phyloP scores from a whole-genome alignment of 2,113 vertebrate genomes.

The Acanthisitta chloris region DNA sequence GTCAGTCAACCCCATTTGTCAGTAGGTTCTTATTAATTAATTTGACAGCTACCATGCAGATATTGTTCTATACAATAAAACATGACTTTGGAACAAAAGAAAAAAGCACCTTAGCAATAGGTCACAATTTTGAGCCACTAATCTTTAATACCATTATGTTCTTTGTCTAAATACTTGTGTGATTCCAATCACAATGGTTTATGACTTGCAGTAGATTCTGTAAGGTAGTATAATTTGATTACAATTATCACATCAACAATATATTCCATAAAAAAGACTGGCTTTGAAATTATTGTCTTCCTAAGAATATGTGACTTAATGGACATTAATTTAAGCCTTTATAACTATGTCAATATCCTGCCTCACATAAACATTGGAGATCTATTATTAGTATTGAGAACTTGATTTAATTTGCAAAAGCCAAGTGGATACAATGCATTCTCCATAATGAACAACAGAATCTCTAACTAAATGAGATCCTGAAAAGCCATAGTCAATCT shows the following conservation, averaged over 20 bases:
- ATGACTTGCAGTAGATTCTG: background rate
- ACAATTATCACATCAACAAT: background rate
- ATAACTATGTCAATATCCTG: background rate
- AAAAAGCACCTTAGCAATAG: background rate
- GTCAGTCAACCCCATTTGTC: background rate
- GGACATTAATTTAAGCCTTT: background rate
- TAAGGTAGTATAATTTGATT: background rate
- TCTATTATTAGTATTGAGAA: slow-evolving; percentile 17
- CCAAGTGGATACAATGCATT: background rate
- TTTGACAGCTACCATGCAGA: background rate
- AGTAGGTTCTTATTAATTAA: background rate
- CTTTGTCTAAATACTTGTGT: background rate
- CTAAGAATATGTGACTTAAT: background rate
- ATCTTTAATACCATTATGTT: background rate
- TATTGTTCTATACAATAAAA: background rate
- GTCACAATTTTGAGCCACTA: background rate
- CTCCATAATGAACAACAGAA: background rate
- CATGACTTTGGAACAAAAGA: background rate
- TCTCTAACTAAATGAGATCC: background rate
- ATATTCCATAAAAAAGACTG: background rate
- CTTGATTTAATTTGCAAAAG: background rate
- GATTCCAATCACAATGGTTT: background rate
- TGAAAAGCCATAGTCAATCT: background rate
- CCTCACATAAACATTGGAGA: background rate
- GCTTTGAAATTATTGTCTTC: background rate